Evolutionary conservation across 1,140 invertebrate species (phyloP), one percentile per base, ranked within the genome.

Genomic region (Caenorhabditis inopinata): DNA sequence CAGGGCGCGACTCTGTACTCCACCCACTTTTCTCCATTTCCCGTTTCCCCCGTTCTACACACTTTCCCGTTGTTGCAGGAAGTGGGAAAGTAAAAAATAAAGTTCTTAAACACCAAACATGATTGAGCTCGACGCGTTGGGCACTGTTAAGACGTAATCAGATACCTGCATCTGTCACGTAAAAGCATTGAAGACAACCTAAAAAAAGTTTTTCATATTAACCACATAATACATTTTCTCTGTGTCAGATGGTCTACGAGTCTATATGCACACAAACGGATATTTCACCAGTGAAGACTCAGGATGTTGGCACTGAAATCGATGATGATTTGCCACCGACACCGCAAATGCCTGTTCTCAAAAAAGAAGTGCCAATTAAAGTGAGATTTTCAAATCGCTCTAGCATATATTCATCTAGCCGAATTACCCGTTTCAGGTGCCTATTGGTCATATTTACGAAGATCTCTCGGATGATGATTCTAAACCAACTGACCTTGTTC

Each of bases 281-380:
- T 5, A 68, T 68, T 9, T 68, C 58, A 18, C 38, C 58, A 68
- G 6, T 68, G n/a, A 11, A 18, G n/a, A 68, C 58, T 2, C 25
- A 21, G 11, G 32, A 68, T 21, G 32, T 9, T 38, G 32, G n/a
- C 27, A 68, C 58, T 1, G 5, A 68, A 58, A 58, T 32, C 4
- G 58, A 68, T n/a, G 58, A 68, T 42, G 48, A 51, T 51, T n/a
- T 51, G 6, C 48, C 48, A 6, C 48, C 48, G 48, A 32, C 38
- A 7, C 32, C 58, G 9, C 32, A n/a, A 21, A 68, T 68, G 58
- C 58, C 58, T 21, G 32, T 68, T 23, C 58, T 68, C 0, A 68
- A 38, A 68, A 68, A 68, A 68, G 58, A 68, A 25, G 58, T 42
- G 38, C 58, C 58, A 16, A 68, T 18, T 68, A 68, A 68, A 42